Base-by-base conservation (phyloP, 2,113 vertebrate genomes). In the Sinocyclocheilus maitianheensis region DNA sequence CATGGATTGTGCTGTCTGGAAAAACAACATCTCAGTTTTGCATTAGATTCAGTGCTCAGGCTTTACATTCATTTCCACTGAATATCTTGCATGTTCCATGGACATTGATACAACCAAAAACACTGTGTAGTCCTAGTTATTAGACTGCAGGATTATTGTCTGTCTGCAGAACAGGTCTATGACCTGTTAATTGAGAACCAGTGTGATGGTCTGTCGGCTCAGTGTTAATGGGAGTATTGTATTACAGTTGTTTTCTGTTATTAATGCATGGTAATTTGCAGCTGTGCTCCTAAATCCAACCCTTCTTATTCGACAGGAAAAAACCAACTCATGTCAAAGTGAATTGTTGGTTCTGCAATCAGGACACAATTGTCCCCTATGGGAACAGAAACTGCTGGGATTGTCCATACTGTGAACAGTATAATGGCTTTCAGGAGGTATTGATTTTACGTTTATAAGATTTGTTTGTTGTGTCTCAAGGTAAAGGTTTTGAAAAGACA, bases 321-420 rank as follows among this genome's bases (percentile, higher is more conserved):
- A 98, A 97, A 88, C 98, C 98, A 1, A 95, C 94, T 0, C 96
- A 99, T 13, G 95, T 95, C 3, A 89, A 91, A 0, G 98, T 99
- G 87, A 99, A 99, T 92, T 99, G 98, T 92, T 99, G 98, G 98
- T 99, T 99, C 94, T 99, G 98, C 89, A 96, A 94, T 63, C 95
- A 97, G 87, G 96, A 99, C 91, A 97, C 97, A 0, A 92, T 97
- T 74, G 98, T 99, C 77, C 98, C 98, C 0, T 99, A 99, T 1
- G 98, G 97, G 30, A 99, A 99, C 90, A 96, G 97, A 55, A 99
- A 99, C 93, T 99, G 98, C 92, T 99, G 98, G 98, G 98, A 99
- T 76, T 99, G 98, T 85, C 98, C 98, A 30, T 95, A 95, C 93
- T 99, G 98, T 30, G 98, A 99, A 81, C 98, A 99, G 93, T 99